Base-by-base conservation (phyloP, 2,888 invertebrate species). In the Priapulus caudatus region DNA sequence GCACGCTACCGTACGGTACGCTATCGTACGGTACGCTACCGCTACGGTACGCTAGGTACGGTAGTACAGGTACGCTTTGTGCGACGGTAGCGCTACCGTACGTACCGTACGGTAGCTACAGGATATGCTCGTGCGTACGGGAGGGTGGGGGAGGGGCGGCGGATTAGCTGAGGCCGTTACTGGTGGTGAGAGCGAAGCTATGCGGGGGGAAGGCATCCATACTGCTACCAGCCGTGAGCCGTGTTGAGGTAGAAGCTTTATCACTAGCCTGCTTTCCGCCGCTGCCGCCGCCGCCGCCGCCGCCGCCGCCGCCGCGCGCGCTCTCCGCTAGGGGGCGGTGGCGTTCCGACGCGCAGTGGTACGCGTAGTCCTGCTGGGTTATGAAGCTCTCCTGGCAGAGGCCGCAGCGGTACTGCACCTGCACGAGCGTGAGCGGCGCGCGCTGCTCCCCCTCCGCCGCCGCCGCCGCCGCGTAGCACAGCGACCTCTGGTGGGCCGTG, bases 401-500 rank as follows among this genome's bases (percentile, higher is more conserved):
- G n/a, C 33, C 10, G n/a, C 33, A 33, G 10, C 10, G 33, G n/a
- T 33, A 33, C 33, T 33, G 33, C 10, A 33, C 33, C 61, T 70
- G 70, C 56, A 86, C 84, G 53, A 86, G 79, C 55, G 85, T 80
- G 65, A 85, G 78, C 49, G 67, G 65, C 15, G 65, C 62, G 51
- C 64, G 63, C 5, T 59, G 52, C 51, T 64, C 65, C 21, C 64
- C 61, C 1, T 64, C 33, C 5, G 59, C 53, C 51, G 64, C 65
- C 21, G 64, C 61, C 1, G 64, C 33, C 33, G n/a, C 65, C n/a
- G 33, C 10, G 56, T 65, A 67, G 56, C 71, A 70, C 52, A 65
- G 53, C 62, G 79, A 78, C 43, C 81, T 75, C 66, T 86, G 86
- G 68, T 87, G 87, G 43, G 75, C 75, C 53, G 82, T 76, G 57